Base-by-base conservation (phyloP, 2,888 invertebrate species). In the Tenthredo livida region DNA sequence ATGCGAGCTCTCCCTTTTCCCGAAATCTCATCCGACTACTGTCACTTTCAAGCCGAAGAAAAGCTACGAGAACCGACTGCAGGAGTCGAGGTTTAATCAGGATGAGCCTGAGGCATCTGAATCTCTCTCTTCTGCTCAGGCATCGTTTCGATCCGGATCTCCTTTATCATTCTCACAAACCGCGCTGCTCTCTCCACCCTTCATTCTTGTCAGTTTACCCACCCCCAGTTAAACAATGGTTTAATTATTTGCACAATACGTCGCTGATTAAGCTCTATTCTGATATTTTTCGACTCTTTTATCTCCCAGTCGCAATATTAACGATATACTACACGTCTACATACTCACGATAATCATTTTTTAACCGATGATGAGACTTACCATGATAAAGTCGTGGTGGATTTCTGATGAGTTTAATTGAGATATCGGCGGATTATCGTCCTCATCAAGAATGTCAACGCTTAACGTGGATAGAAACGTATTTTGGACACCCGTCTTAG, bases 371-470 rank as follows among this genome's bases (percentile, higher is more conserved):
- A 29, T n/a, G 3, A 17, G 72, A 85, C 89, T 90, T 87, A 92
- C 93, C 89, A 87, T 86, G 3, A 85, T 87, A 77, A 93, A 93
- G n/a, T 92, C 92, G 7, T 88, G 84, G 40, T 88, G 88, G 70
- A 94, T 91, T 43, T 90, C 88, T n/a, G 93, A 86, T 50, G 87
- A 91, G 80, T 89, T 88, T 47, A 91, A 91, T 85, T 94, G 94
- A 12, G 92, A 89, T n/a, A 90, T 86, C 0, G 94, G 94, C 1
- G 93, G 92, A 91, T 94, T 94, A 87, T 94, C 94, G 87, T 94
- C 93, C 75, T 94, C 93, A 87, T 95, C 95, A 87, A 95, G 92
- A 50, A 95, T 89, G 3, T 94, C 93, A n/a, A 96, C 90, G 70
- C 91, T 89, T 9, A 94, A 88, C 2, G 91, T 89, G 86, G 92